Evolutionary conservation across 2,888 invertebrate species (phyloP).

Genomic region (Ptilodon capucinus): DNA sequence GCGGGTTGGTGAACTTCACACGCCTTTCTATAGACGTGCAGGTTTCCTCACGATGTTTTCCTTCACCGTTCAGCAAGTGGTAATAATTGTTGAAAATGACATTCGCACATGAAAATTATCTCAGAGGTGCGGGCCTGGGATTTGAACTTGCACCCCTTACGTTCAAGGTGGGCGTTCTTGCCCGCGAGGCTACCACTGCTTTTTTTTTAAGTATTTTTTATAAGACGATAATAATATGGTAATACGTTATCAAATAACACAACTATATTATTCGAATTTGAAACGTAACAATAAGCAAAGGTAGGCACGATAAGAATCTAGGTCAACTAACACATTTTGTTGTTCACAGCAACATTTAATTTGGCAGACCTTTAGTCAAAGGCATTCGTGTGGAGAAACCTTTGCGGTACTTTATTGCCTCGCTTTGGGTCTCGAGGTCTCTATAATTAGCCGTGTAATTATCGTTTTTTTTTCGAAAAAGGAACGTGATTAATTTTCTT

Average conservation of each 20-base stretch:
- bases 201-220: too few relatives aligned
- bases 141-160: too few relatives aligned
- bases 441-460: conserved; percentile 20
- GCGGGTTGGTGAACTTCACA: too few relatives aligned
- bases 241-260: neutral
- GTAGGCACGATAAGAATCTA: conserved; percentile 36
- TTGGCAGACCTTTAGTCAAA: conserved; percentile 13
- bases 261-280: conserved; percentile 8
- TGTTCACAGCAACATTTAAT: conserved; percentile 18
- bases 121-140: too few relatives aligned
- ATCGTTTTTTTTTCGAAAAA: conserved; percentile 6
- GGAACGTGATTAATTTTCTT: conserved; percentile 10
- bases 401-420: conserved; percentile 3
- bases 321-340: conserved; percentile 39
- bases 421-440: neutral
- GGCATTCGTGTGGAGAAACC: conserved; percentile 14
- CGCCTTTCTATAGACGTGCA: too few relatives aligned
- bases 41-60: too few relatives aligned
- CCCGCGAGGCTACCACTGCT: too few relatives aligned
- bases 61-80: too few relatives aligned
- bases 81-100: too few relatives aligned
- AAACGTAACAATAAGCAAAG: conserved; percentile 15
- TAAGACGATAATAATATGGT: too few relatives aligned
- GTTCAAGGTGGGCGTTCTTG: too few relatives aligned
- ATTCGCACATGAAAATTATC: too few relatives aligned